A percentile compares a stretch with the other conserved stretches of the same genome.
These are phyloP conservation scores for Chionis minor DNA, from an alignment of 2,113 vertebrate species.

Conservation along the genomic window DNA sequence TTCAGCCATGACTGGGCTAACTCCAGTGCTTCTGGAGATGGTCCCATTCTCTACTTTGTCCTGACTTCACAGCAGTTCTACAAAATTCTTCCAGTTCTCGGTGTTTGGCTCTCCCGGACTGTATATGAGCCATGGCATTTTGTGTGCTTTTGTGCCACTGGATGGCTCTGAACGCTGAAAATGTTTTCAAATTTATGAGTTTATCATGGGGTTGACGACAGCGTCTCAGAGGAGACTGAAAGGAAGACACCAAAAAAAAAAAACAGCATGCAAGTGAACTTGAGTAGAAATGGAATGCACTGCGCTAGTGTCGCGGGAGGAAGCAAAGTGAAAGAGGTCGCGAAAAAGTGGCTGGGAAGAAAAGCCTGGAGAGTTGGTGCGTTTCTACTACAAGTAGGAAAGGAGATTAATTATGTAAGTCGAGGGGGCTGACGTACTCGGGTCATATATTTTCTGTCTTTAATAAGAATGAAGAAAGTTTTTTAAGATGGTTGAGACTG, in stretches of 20 bases:
- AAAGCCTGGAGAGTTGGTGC: background rate
- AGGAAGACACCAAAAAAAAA: background rate
- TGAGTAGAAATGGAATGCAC: background rate
- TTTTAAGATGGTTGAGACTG: background rate
- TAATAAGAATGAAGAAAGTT: background rate
- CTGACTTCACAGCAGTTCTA: background rate
- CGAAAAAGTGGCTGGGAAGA: background rate
- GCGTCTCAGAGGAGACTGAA: background rate
- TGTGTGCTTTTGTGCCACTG: background rate
- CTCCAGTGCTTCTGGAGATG: background rate
- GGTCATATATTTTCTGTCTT: background rate
- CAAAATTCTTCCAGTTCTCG: background rate
- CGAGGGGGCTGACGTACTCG: background rate
- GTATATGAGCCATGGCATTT: background rate
- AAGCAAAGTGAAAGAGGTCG: background rate
- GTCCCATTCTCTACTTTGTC: background rate
- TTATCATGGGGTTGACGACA: background rate
- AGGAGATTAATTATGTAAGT: background rate
- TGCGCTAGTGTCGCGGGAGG: background rate
- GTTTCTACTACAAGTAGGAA: background rate
- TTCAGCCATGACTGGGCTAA: background rate
- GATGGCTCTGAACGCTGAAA: background rate
- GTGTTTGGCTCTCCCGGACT: background rate
- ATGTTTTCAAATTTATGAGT: background rate
- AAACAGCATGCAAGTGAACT: background rate